These are phyloP conservation scores for Carassius carassius DNA, from an alignment of 2,113 vertebrate species.

Conservation along the genomic window DNA sequence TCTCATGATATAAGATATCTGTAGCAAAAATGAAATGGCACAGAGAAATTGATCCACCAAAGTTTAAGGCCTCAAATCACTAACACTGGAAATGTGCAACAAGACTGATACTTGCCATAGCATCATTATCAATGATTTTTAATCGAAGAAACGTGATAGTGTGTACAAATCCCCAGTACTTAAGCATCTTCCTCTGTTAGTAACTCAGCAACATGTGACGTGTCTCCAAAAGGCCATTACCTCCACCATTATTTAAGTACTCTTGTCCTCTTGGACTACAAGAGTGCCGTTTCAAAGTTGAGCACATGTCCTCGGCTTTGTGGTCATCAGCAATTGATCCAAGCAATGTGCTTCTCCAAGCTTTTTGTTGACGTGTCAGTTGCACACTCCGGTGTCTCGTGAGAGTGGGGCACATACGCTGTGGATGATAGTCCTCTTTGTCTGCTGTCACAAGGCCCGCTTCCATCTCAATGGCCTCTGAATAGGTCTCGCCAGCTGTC, in stretches of 20 bases:
- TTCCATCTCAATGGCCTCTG: constrained; percentile 73
- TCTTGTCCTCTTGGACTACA: background rate
- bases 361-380: constrained; percentile 88
- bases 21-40: background rate
- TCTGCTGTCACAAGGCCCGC: constrained; percentile 80
- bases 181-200: background rate
- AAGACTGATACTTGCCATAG: background rate
- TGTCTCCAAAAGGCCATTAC: constrained; percentile 8
- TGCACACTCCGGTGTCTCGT: constrained; percentile 80
- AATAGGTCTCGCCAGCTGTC: constrained; percentile 84
- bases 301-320: constrained; percentile 83
- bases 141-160: background rate
- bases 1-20: background rate
- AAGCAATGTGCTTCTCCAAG: constrained; percentile 51
- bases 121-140: background rate
- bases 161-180: too few relatives aligned
- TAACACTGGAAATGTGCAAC: background rate
- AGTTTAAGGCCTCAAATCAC: background rate
- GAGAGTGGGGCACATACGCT: constrained; percentile 77
- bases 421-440: constrained; percentile 82
- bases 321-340: constrained; percentile 80
- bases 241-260: constrained; percentile 10
- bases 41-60: background rate
- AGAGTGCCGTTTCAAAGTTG: constrained; percentile 21
- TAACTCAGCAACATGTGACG: constrained; percentile 24